Evolutionary conservation across 2,888 invertebrate species (phyloP).

Genomic region (Sesia bembeciformis): DNA sequence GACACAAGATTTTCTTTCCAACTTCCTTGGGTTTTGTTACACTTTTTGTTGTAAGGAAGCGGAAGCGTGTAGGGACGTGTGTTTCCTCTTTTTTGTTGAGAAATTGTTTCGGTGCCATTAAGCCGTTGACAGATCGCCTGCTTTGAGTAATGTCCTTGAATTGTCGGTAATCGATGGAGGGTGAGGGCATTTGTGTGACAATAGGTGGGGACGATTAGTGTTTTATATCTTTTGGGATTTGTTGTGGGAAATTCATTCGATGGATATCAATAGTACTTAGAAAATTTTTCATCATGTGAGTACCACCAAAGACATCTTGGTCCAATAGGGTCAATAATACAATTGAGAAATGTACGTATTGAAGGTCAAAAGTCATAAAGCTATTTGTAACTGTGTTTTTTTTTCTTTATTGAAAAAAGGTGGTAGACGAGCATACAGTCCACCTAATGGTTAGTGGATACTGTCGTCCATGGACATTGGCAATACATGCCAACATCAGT

Average conservation of each 20-base stretch:
- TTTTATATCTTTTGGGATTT: neutral
- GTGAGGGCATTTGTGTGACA: slow-evolving; percentile 43
- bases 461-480: no score
- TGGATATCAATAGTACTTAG: no score
- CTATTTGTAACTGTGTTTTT: no score
- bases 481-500: no score
- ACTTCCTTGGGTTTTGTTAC: slow-evolving; percentile 42
- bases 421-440: no score
- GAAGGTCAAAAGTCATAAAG: no score
- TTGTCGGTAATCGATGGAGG: slow-evolving; percentile 31
- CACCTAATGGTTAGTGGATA: no score
- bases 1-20: slow-evolving; percentile 46
- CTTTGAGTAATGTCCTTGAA: slow-evolving; percentile 58
- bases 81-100: slow-evolving; percentile 68
- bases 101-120: slow-evolving; percentile 73
- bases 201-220: slow-evolving; percentile 19
- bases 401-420: no score
- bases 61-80: slow-evolving; percentile 65
- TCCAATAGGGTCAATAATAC: no score
- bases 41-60: slow-evolving; percentile 61
- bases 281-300: no score
- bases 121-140: slow-evolving; percentile 69
- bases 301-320: no score
- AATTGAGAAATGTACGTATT: no score
- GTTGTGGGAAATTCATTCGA: neutral